phyloP scores from a whole-genome alignment of 2,797 vertebrate genomes.

The Neostethus bicornis region DNA sequence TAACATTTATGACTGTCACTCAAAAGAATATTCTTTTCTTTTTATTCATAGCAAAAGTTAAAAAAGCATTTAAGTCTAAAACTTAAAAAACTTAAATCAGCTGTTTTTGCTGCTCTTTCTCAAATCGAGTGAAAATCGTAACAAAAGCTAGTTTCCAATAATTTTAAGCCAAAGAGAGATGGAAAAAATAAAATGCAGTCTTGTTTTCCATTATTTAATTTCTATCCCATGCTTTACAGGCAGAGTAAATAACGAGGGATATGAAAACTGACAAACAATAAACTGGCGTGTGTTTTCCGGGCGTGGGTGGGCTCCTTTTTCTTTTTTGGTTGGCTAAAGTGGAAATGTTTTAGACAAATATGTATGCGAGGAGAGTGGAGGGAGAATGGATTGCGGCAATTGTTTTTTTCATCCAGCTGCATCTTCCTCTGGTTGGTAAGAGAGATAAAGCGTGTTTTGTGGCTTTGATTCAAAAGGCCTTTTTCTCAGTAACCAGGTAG shows the following conservation, averaged over 20 bases:
- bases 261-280: conserved; percentile 63
- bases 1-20: conserved; percentile 24
- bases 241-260: conserved; percentile 47
- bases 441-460: conserved; percentile 75
- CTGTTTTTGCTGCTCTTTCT: conserved; percentile 40
- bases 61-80: background rate
- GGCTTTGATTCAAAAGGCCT: conserved; percentile 68
- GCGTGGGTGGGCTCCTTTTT: conserved; percentile 36
- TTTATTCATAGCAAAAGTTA: background rate
- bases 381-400: conserved; percentile 65
- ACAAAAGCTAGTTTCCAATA: conserved; percentile 59
- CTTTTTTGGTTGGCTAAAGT: conserved; percentile 19
- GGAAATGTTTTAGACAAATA: conserved; percentile 25
- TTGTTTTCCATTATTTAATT: conserved; percentile 57
- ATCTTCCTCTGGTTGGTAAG: conserved; percentile 64
- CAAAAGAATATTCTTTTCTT: conserved; percentile 11
- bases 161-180: conserved; percentile 42
- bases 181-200: conserved; percentile 42
- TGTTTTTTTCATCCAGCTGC: conserved; percentile 63
- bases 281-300: conserved; percentile 24
- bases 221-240: conserved; percentile 32
- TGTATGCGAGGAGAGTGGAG: conserved; percentile 28
- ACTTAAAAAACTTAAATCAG: too few species aligned
- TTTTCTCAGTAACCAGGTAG: conserved; percentile 66
- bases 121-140: conserved; percentile 46